phyloP scores from a whole-genome alignment of 2,113 vertebrate species.

The Sylvilagus bachmani region DNA sequence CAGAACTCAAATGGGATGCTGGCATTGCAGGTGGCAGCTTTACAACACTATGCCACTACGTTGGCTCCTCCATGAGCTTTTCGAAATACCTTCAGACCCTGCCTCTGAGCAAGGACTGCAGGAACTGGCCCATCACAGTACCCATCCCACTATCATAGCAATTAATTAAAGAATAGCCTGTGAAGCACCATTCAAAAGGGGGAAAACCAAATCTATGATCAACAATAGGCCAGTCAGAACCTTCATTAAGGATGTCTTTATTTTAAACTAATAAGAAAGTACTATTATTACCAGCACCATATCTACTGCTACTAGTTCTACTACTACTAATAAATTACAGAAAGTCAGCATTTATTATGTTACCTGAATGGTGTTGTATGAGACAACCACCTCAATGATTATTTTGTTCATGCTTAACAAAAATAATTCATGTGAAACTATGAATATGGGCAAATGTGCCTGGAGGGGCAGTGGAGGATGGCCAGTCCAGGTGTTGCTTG shows the following conservation, averaged over 20 bases:
- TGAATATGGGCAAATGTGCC: not conserved
- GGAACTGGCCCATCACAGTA: not conserved
- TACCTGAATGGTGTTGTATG: not conserved
- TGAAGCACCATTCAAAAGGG: too few relatives aligned
- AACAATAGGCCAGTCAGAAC: not conserved
- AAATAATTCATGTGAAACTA: not conserved
- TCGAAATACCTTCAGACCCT: not conserved
- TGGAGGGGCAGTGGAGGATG: too few relatives aligned
- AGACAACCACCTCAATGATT: constrained; percentile 2
- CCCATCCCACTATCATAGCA: not conserved
- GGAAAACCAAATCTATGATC: not conserved
- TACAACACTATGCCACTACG: too few relatives aligned
- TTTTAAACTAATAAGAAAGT: constrained; percentile 22
- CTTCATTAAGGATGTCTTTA: constrained; percentile 9
- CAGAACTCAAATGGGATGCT: too few relatives aligned
- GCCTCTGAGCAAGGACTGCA: not conserved
- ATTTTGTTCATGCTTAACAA: constrained; percentile 9
- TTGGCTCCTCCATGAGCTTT: too few relatives aligned
- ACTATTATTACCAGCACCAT: not conserved
- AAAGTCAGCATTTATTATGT: constrained; percentile 29
- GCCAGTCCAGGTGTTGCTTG: not conserved
- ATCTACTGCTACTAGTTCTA: not conserved
- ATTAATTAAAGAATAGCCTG: constrained; percentile 6
- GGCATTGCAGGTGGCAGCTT: too few relatives aligned
- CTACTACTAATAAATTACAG: not conserved